Evolutionary conservation across 2,888 invertebrate genomes (phyloP), one percentile per base, ranked within the genome.

Genomic region (Allygus modestus): DNA sequence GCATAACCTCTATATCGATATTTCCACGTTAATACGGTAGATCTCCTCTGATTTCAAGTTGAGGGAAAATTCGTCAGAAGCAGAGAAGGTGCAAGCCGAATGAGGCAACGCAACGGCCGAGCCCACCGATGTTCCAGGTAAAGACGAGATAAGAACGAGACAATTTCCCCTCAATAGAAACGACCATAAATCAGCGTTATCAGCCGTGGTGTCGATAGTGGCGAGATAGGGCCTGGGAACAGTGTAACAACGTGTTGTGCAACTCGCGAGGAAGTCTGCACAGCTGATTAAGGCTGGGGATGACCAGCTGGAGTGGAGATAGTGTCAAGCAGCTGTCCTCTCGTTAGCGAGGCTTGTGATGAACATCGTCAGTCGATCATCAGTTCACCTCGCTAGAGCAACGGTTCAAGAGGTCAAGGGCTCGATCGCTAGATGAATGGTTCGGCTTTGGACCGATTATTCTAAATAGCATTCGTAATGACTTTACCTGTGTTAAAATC

Each of bases 121-220:
- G n/a, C n/a, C 37, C 1, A 20, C 9, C 71, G 71, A 41, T 71
- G 31, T 71, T 71, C 41, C 71, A 37, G 71, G 71, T 71, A 71
- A 65, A 41, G 71, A 41, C 9, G 23, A 71, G 71, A 69, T 69
- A 69, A 69, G 33, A n/a, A 11, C 33, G 71, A 41, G 71, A 71
- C 33, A 33, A 71, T 41, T 71, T 41, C 71, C 69, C 65, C 65
- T 65, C 28, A 17, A 65, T 71, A 31, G 23, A 31, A 69, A 23
- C 20, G 41, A 41, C 71, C 41, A 41, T 71, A 71, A 71, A 71
- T 71, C 71, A 71, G 41, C 9, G 71, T 41, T 71, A 71, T 71
- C 71, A 71, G 71, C 41, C 0, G 7, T 0, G 65, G 26, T 65
- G 71, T 41, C 71, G 71, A 71, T 71, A 41, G 20, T 7, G 41